phyloP scores from a whole-genome alignment of 2,888 invertebrate species.

The Macaria notata region DNA sequence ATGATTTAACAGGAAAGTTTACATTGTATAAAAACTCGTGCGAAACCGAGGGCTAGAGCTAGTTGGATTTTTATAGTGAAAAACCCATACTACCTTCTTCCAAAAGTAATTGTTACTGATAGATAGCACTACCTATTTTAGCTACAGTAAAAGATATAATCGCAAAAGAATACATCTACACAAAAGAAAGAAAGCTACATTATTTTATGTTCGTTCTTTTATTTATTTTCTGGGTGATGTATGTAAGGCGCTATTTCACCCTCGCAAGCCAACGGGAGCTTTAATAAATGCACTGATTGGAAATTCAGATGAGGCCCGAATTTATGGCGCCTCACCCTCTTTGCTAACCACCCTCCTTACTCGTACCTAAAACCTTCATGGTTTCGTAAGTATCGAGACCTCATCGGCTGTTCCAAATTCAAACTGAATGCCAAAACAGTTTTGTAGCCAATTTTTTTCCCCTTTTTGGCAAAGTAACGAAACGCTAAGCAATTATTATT shows the following conservation, averaged over 20 bases:
- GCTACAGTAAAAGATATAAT: too few relatives aligned
- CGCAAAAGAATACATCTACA: too few relatives aligned
- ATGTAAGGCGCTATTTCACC: slow-evolving; percentile 32
- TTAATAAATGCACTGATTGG: slow-evolving; percentile 74
- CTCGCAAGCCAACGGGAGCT: slow-evolving; percentile 37
- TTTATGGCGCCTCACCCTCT: slow-evolving; percentile 64
- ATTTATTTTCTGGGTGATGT: slow-evolving; percentile 37
- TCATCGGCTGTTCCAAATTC: background rate
- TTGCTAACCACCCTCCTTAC: slow-evolving; percentile 53
- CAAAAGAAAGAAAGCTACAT: too few relatives aligned
- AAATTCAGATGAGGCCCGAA: slow-evolving; percentile 78
- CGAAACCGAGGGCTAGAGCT: too few relatives aligned
- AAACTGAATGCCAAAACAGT: too few relatives aligned
- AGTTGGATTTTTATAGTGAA: too few relatives aligned
- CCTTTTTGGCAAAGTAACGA: slow-evolving; percentile 28
- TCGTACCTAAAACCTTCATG: slow-evolving; percentile 35
- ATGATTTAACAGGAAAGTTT: too few relatives aligned
- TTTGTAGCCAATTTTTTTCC: background rate
- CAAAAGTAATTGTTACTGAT: too few relatives aligned
- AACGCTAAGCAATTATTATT: slow-evolving; percentile 69
- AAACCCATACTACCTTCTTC: too few relatives aligned
- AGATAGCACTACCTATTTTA: too few relatives aligned
- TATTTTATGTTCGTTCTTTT: slow-evolving; percentile 26
- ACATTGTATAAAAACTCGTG: too few relatives aligned
- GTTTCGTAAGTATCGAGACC: background rate